phyloP scores from a whole-genome alignment of 2,888 invertebrate species.

The Apotomis betuletana region DNA sequence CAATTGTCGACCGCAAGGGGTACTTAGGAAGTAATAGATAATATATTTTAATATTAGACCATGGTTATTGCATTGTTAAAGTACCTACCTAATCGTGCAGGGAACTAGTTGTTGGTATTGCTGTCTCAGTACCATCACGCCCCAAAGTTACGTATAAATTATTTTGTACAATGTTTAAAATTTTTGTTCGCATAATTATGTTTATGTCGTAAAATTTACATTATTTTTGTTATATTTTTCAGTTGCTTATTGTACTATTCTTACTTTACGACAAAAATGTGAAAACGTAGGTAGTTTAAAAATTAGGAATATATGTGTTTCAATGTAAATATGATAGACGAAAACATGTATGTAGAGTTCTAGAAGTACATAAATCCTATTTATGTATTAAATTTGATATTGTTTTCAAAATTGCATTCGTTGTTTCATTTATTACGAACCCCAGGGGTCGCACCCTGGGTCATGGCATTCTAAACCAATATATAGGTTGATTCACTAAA shows the following conservation, averaged over 20 bases:
- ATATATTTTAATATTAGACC: conserved; percentile 69
- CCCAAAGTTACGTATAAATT: conserved; percentile 68
- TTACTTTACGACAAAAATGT: conserved; percentile 68
- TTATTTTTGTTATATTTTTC: conserved; percentile 71
- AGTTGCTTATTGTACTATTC: conserved; percentile 75
- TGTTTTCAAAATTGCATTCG: conserved; percentile 80
- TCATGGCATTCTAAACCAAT: too few species aligned
- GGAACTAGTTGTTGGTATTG: conserved; percentile 51
- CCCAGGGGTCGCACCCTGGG: too few species aligned
- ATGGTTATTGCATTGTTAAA: conserved; percentile 62
- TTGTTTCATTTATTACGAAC: conserved; percentile 64
- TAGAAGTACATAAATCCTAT: conserved; percentile 80
- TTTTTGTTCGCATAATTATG: conserved; percentile 71
- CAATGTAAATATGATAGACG: conserved; percentile 80
- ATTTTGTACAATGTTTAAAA: conserved; percentile 75
- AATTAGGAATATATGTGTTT: conserved; percentile 80
- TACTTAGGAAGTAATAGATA: conserved; percentile 63
- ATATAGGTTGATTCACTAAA: too few species aligned
- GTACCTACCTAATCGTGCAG: conserved; percentile 53
- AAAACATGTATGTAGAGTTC: conserved; percentile 76
- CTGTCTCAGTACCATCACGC: conserved; percentile 46
- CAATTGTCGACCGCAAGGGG: conserved; percentile 35
- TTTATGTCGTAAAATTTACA: conserved; percentile 62
- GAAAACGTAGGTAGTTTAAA: conserved; percentile 67
- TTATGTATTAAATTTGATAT: conserved; percentile 84